Evolutionary conservation across 2,888 invertebrate genomes (phyloP).

Genomic region (Mimumesa dahlbomi): DNA sequence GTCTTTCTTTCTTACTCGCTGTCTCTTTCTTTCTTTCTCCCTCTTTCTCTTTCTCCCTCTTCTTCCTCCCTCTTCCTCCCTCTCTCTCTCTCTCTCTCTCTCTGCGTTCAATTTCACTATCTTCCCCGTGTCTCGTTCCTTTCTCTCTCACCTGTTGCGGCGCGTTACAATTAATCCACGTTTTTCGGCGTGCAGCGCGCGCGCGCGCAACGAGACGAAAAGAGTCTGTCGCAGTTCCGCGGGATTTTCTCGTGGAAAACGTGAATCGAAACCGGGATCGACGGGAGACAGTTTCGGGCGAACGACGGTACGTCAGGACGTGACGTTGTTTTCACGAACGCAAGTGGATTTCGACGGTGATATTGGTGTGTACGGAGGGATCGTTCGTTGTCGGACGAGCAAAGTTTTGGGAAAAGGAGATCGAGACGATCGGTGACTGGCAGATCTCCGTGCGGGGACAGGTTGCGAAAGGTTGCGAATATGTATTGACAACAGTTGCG

Average conservation of each 20-base stretch:
- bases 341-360: too few relatives aligned
- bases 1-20: slow-evolving; percentile 20
- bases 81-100: slow-evolving; percentile 39
- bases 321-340: too few relatives aligned
- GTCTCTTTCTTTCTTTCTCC: slow-evolving; percentile 15
- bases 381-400: too few relatives aligned
- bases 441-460: background rate
- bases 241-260: too few relatives aligned
- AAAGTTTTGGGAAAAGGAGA: too few relatives aligned
- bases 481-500: slow-evolving; percentile 23
- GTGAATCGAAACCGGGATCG: background rate
- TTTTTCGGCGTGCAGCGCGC: slow-evolving; percentile 26
- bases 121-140: slow-evolving; percentile 36
- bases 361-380: too few relatives aligned
- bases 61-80: slow-evolving; percentile 23
- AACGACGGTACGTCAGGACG: too few relatives aligned
- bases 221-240: too few relatives aligned
- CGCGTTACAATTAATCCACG: slow-evolving; percentile 37
- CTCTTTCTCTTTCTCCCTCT: slow-evolving; percentile 14
- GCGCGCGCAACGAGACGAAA: too few relatives aligned
- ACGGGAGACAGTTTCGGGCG: background rate
- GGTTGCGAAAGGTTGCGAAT: slow-evolving; percentile 5
- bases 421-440: too few relatives aligned
- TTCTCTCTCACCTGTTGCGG: slow-evolving; percentile 70
- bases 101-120: slow-evolving; percentile 19